These are phyloP conservation scores for Drosophila macrospina DNA, from an alignment of 2,888 invertebrate species.

Conservation along the genomic window DNA sequence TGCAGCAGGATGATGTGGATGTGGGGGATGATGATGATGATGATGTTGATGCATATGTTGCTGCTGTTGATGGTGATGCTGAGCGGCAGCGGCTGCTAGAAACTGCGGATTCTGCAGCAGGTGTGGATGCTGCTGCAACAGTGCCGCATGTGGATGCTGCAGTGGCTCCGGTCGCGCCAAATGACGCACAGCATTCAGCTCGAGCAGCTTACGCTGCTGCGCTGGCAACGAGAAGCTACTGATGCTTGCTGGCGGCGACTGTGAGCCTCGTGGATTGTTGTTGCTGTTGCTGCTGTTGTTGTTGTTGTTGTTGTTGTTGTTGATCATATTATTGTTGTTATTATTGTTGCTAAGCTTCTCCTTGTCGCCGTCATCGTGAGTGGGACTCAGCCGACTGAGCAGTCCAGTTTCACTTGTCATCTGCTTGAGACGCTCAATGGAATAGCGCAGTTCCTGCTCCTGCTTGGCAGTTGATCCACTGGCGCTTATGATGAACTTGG, in stretches of 20 bases:
- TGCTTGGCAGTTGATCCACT: conserved; percentile 60
- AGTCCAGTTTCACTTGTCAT: conserved; percentile 82
- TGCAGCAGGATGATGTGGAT: conserved; percentile 45
- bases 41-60: conserved; percentile 64
- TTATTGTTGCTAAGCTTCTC: conserved; percentile 64
- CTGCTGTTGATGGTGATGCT: conserved; percentile 75
- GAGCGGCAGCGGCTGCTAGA: conserved; percentile 80
- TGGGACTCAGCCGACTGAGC: conserved; percentile 83
- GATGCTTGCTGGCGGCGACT: conserved; percentile 56
- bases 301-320: conserved; percentile 51
- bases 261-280: conserved; percentile 59
- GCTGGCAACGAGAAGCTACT: conserved; percentile 60
- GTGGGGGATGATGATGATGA: conserved; percentile 51
- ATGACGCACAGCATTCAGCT: conserved; percentile 74
- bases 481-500: conserved; percentile 82
- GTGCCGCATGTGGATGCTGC: conserved; percentile 82
- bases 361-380: conserved; percentile 61
- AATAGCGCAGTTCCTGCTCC: conserved; percentile 81
- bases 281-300: conserved; percentile 48
- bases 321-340: conserved; percentile 49
- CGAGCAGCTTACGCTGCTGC: conserved; percentile 80
- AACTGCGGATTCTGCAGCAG: conserved; percentile 83
- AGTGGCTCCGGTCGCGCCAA: conserved; percentile 83
- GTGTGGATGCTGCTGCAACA: conserved; percentile 82
- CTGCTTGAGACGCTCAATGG: conserved; percentile 85